Conservation (phyloP, 2,797 vertebrate species). For the Craterocephalus amniculus region DNA sequence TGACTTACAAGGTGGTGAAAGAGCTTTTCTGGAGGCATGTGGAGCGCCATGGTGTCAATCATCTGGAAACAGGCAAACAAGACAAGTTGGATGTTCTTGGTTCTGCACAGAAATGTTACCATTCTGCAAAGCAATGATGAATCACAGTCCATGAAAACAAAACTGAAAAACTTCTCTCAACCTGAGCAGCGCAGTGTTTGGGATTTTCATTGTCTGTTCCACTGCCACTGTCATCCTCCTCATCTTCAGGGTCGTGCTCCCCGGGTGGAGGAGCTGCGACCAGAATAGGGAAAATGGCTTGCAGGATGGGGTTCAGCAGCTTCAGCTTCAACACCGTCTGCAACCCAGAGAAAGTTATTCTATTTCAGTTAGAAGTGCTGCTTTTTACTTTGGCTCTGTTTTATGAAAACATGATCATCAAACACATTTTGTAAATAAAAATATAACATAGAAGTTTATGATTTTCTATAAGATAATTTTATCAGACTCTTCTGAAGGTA, state of each 20-base stretch:
- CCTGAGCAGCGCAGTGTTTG: slow-evolving; percentile 84
- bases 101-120: neutral
- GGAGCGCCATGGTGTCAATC: slow-evolving; percentile 90
- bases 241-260: slow-evolving; percentile 89
- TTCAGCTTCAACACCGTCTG: slow-evolving; percentile 90
- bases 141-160: neutral
- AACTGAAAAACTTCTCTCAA: slow-evolving; percentile 12
- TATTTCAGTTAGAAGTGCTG: neutral
- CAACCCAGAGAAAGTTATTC: neutral
- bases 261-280: slow-evolving; percentile 85
- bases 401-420: neutral
- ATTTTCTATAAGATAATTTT: neutral
- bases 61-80: slow-evolving; percentile 75
- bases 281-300: slow-evolving; percentile 88
- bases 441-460: neutral
- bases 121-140: neutral
- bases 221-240: slow-evolving; percentile 82
- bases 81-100: neutral
- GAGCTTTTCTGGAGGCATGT: slow-evolving; percentile 91
- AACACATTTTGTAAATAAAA: neutral
- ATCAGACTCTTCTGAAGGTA: neutral
- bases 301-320: slow-evolving; percentile 85
- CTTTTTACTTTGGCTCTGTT: neutral
- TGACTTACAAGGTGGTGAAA: slow-evolving; percentile 87
- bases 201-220: slow-evolving; percentile 77